Evolutionary conservation across 2,888 invertebrate genomes (phyloP), one percentile per base, ranked within the genome.

Genomic region (Heliconius aoede): DNA sequence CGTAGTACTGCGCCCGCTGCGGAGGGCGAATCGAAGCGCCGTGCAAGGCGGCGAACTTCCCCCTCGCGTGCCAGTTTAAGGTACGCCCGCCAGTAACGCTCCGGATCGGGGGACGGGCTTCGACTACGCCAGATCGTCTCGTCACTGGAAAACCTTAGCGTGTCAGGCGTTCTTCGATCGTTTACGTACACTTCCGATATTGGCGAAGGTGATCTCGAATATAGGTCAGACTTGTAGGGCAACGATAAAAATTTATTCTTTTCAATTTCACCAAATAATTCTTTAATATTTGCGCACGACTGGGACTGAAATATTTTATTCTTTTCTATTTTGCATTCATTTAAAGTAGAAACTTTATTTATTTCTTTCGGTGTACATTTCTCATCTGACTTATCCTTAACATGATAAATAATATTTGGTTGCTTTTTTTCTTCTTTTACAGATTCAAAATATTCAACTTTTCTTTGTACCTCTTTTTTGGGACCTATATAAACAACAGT

Each of bases 371-470:
- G 84, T 72, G 85, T 81, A 80, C 85, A 82, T 80, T 91, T 92
- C 79, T 93, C 92, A 82, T 92, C 89, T 1, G 93, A 92, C 82
- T 91, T 94, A 82, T 95, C 95, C 76, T 94, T 91, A 1, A 95
- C 94, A 77, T 95, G 95, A 81, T 95, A 95, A 76, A 95, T 88
- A 8, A 90, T 93, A 80, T 91, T 92, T 58, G 89, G 88, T 71
- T 91, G 88, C n/a, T 95, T 95, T 51, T 92, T 89, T 7, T 94
- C 88, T 72, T 92, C 95, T 81, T 95, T 95, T 0, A 96, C 96
- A 4, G 96, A 96, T 89, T 98, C 97, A 86, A 97, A 98, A 89
- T 97, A 97, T 87, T 97, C 96, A 1, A 98, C 96, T 88, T 97
- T 97, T 83, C 96, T 96, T 76, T 96, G 95, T 1, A 97, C 96